Evolutionary conservation across 2,113 vertebrate species (phyloP).

Genomic region (Collichthys lucidus): DNA sequence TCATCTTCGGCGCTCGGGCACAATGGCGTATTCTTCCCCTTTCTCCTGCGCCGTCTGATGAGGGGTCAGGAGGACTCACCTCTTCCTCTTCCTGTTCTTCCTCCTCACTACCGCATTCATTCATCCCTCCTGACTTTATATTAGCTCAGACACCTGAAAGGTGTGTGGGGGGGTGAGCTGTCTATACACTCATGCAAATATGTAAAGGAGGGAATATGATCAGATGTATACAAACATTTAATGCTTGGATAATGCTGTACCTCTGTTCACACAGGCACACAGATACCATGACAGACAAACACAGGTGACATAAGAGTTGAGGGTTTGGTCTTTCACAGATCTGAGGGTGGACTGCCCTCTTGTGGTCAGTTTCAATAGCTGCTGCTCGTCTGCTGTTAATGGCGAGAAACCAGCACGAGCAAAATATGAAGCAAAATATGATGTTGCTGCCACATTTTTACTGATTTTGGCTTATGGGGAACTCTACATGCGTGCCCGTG

Average conservation of each 20-base stretch:
- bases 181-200: conserved; percentile 22
- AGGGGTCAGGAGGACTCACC: conserved; percentile 97
- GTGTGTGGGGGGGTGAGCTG: neutral
- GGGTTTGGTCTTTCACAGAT: neutral
- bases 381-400: neutral
- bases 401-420: neutral
- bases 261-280: neutral
- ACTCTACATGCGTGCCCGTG: too few relatives aligned
- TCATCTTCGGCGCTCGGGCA: conserved; percentile 90
- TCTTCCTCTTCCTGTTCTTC: conserved; percentile 77
- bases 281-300: conserved; percentile 20
- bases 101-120: conserved; percentile 82
- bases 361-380: conserved; percentile 35
- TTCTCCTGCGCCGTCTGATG: conserved; percentile 87
- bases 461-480: too few relatives aligned
- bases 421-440: neutral
- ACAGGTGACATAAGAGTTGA: conserved; percentile 16
- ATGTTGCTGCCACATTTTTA: too few relatives aligned
- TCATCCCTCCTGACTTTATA: conserved; percentile 85
- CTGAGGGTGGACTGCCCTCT: conserved; percentile 74
- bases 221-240: neutral
- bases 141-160: conserved; percentile 63
- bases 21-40: conserved; percentile 96
- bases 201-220: neutral
- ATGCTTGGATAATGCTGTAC: neutral